A percentile compares a stretch with the other conserved stretches of the same genome.
Evolutionary conservation across 2,113 vertebrate genomes (phyloP).

Genomic region (Scophthalmus maximus): DNA sequence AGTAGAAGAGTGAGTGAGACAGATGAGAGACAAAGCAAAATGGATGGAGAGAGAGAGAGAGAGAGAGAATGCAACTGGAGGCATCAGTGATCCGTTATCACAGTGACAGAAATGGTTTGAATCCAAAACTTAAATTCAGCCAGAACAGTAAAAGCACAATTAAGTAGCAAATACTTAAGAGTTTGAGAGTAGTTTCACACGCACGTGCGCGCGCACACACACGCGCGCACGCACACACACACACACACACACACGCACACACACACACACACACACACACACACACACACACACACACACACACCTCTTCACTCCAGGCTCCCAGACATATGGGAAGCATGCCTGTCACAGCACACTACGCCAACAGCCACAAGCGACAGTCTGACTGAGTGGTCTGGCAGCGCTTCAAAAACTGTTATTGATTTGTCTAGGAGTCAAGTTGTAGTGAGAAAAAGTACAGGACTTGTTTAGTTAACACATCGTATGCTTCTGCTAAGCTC

Average conservation of each 20-base stretch:
- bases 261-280: background rate
- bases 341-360: constrained; percentile 57
- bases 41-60: constrained; percentile 15
- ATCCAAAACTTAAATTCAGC: constrained; percentile 23
- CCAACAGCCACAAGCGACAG: constrained; percentile 56
- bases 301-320: constrained; percentile 16
- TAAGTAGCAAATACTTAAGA: constrained; percentile 24
- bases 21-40: constrained; percentile 52
- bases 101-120: constrained; percentile 33
- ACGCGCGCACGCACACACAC: too few relatives aligned
- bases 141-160: constrained; percentile 10
- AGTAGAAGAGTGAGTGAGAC: constrained; percentile 20
- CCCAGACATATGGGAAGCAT: constrained; percentile 43
- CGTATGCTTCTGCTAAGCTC: background rate
- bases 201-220: too few relatives aligned
- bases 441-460: constrained; percentile 29
- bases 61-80: constrained; percentile 11
- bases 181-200: too few relatives aligned
- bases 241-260: too few relatives aligned
- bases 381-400: constrained; percentile 58
- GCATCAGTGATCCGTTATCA: constrained; percentile 31
- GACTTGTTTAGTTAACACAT: constrained; percentile 10
- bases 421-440: constrained; percentile 54
- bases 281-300: background rate
- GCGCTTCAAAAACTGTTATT: constrained; percentile 51